A percentile compares a stretch with the other conserved stretches of the same genome.
phyloP scores from a whole-genome alignment of 2,113 vertebrate species.

The Perca flavescens region DNA sequence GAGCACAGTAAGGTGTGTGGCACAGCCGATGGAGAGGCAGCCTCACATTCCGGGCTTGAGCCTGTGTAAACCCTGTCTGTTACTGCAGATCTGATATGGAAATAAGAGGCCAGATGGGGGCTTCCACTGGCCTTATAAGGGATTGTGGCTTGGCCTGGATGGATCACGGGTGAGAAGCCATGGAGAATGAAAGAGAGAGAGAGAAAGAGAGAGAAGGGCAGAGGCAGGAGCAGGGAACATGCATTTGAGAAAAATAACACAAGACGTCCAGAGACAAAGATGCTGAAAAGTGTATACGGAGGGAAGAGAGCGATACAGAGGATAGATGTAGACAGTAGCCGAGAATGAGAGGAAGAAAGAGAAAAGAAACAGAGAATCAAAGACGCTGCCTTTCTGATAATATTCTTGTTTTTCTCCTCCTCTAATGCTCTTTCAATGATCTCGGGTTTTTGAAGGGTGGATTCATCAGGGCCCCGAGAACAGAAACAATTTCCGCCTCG shows the following conservation, averaged over 20 bases:
- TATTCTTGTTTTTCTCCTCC: slow-evolving; percentile 58
- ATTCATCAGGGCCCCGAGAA: slow-evolving; percentile 70
- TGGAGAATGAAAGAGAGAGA: slow-evolving; percentile 53
- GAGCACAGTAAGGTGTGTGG: slow-evolving; percentile 32
- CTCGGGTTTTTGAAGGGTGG: slow-evolving; percentile 58
- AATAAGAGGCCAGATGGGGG: slow-evolving; percentile 75
- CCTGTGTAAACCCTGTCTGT: slow-evolving; percentile 74
- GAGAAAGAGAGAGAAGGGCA: slow-evolving; percentile 13
- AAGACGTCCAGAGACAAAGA: background rate
- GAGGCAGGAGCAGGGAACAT: slow-evolving; percentile 12
- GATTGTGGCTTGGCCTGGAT: slow-evolving; percentile 70
- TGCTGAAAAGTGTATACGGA: background rate
- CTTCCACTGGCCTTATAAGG: slow-evolving; percentile 78
- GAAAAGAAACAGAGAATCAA: slow-evolving; percentile 4
- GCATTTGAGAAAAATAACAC: slow-evolving; percentile 24
- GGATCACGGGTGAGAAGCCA: slow-evolving; percentile 69
- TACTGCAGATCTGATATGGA: slow-evolving; percentile 78
- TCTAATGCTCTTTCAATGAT: slow-evolving; percentile 59
- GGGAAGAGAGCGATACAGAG: background rate
- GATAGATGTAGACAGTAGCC: background rate
- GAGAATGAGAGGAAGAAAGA: slow-evolving; percentile 28
- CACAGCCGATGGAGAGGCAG: slow-evolving; percentile 34
- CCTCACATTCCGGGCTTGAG: slow-evolving; percentile 76
- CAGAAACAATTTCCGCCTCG: slow-evolving; percentile 70
- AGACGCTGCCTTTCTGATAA: slow-evolving; percentile 31